These are phyloP conservation scores for Calidris pygmaea DNA, from an alignment of 2,113 vertebrate species.

Conservation along the genomic window DNA sequence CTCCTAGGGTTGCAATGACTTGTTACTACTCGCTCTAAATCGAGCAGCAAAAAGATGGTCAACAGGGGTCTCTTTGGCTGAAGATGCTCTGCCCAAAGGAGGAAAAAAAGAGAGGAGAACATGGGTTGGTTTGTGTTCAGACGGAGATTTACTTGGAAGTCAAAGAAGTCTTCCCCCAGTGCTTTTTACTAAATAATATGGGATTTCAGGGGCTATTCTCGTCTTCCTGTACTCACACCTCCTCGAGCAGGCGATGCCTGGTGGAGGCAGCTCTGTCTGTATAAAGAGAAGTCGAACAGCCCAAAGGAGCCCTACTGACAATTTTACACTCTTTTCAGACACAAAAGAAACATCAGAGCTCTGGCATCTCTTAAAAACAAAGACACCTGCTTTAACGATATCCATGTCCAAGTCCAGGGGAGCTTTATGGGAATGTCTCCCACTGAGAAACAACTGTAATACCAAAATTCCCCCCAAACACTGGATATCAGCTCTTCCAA, in stretches of 20 bases:
- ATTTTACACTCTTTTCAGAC: neutral
- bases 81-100: neutral
- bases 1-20: neutral
- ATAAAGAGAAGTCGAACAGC: neutral
- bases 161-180: neutral
- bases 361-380: neutral
- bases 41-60: neutral
- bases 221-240: neutral
- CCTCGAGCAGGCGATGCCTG: fast-evolving
- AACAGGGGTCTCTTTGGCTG: neutral
- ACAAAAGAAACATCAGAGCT: neutral
- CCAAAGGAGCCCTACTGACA: neutral
- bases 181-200: neutral
- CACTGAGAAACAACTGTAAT: constrained; percentile 5
- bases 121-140: neutral
- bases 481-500: neutral
- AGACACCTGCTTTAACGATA: neutral
- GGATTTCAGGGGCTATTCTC: neutral
- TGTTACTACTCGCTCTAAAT: neutral
- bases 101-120: neutral
- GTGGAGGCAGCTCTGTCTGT: neutral
- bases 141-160: neutral
- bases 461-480: neutral
- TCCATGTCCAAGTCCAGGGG: neutral
- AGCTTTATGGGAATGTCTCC: neutral